A percentile compares a stretch with the other conserved stretches of the same genome.
These are phyloP conservation scores for Littorina saxatilis DNA, from an alignment of 1,140 invertebrate species.

Conservation along the genomic window DNA sequence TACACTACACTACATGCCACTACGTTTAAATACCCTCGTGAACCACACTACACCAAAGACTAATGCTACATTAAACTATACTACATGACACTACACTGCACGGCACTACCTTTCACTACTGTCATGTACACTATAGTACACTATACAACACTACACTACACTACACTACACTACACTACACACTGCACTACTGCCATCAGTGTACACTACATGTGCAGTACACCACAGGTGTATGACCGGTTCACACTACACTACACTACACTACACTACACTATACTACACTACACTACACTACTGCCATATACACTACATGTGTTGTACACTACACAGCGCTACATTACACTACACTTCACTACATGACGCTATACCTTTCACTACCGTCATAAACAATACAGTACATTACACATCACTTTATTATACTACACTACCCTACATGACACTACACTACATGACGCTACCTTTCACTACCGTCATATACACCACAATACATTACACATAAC, in stretches of 20 bases:
- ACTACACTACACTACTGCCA: constrained; percentile 52
- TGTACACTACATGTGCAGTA: too few relatives aligned
- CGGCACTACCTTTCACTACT: too few relatives aligned
- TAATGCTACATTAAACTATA: too few relatives aligned
- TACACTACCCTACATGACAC: constrained; percentile 40
- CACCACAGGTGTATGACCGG: too few relatives aligned
- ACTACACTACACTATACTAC: constrained; percentile 53
- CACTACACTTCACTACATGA: constrained; percentile 49
- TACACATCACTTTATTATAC: constrained; percentile 40
- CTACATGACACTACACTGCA: too few relatives aligned
- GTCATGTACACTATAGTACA: constrained; percentile 43
- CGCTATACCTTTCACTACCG: constrained; percentile 36
- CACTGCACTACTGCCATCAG: constrained; percentile 44
- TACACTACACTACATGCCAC: too few relatives aligned
- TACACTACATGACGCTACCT: constrained; percentile 42
- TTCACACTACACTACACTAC: constrained; percentile 43
- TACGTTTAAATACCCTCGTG: too few relatives aligned
- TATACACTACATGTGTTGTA: too few relatives aligned
- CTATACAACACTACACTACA: constrained; percentile 54
- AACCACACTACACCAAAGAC: too few relatives aligned
- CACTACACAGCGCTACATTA: constrained; percentile 54
- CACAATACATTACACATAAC: constrained; percentile 28
- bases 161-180: constrained; percentile 52
- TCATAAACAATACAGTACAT: constrained; percentile 41
- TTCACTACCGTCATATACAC: constrained; percentile 43